Base-by-base conservation (phyloP, 92 coral and sea anemone species). In the Heliopora coerulea region DNA sequence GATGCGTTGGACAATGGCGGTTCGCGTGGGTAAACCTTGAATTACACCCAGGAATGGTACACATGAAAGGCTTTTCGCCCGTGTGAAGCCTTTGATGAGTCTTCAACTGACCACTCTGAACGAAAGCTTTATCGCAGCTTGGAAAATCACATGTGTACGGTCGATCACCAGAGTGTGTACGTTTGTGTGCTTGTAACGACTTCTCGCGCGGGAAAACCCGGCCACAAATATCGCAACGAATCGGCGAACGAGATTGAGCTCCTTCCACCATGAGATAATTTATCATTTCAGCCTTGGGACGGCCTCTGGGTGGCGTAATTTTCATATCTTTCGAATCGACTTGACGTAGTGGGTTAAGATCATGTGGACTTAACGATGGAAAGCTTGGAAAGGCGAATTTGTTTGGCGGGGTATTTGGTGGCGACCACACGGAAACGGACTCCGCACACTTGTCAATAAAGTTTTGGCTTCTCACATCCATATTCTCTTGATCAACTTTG, bases 191-290 rank as follows among this genome's bases (percentile, higher is more conserved):
- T 93, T 93, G 98, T 21, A 93, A 86, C 40, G 98, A 93, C 68
- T 93, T 93, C 74, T 93, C 98, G 88, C 98, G 98, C 98, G 98
- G 98, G 91, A 93, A 93, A 78, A 93, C 98, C 48, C 98, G 89
- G 29, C 87, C 82, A 56, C 98, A 93, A 49, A 93, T 91, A 88
- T 93, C 95, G 66, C 98, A 93, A 64, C 98, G 96, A 62, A 93
- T 93, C 61, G 98, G 85, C 18, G 96, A 93, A 65, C 91, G 88
- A 21, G 96, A 89, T 73, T 83, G 84, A n/a, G 86, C 90, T 54
- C 98, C 98, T 84, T 93, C 98, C 49, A 89, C 88, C 68, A 93
- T 93, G 70, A 93, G 74, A 59, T 83, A 70, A 82, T 78, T 88
- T 60, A 93, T 88, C 61, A 90, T 84, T 62, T 90, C 98, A 2